phyloP scores from a whole-genome alignment of 2,888 invertebrate genomes.

The Ditula angustiorana region DNA sequence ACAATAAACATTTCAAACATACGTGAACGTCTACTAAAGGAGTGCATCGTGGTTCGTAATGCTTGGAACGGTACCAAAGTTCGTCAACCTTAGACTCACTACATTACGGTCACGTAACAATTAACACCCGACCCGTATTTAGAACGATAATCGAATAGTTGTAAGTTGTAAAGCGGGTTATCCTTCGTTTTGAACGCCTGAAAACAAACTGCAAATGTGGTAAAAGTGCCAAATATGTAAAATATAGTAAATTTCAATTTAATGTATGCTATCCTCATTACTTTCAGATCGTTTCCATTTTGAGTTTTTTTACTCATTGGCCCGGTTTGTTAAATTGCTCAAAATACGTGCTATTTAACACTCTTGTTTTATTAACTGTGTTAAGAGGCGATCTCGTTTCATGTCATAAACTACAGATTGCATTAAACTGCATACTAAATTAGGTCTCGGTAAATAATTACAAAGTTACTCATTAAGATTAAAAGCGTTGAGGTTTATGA shows the following conservation, averaged over 20 bases:
- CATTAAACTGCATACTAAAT: slow-evolving; percentile 13
- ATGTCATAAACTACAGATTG: slow-evolving; percentile 8
- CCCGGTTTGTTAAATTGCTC: not conserved
- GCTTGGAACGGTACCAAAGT: slow-evolving; percentile 21
- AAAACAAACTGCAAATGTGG: not conserved
- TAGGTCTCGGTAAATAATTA: not conserved
- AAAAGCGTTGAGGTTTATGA: too few relatives aligned
- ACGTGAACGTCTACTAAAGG: not conserved
- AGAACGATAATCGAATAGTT: slow-evolving; percentile 34
- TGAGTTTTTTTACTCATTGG: too few relatives aligned
- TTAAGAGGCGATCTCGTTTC: not conserved
- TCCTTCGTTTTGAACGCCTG: not conserved
- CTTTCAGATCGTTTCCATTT: too few relatives aligned
- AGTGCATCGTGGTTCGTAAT: slow-evolving; percentile 17
- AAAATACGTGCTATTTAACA: not conserved
- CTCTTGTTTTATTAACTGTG: not conserved
- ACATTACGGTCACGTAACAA: slow-evolving; percentile 36
- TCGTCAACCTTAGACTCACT: slow-evolving; percentile 28
- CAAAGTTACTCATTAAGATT: slow-evolving; percentile 6
- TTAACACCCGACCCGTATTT: slow-evolving; percentile 35
- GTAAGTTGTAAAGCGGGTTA: slow-evolving; percentile 24
- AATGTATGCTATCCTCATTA: too few relatives aligned
- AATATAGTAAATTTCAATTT: too few relatives aligned
- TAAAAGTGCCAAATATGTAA: too few relatives aligned
- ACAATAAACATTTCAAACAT: not conserved